Evolutionary conservation across 2,888 invertebrate genomes (phyloP), one percentile per base, ranked within the genome.

Genomic region (Diarsia brunnea): DNA sequence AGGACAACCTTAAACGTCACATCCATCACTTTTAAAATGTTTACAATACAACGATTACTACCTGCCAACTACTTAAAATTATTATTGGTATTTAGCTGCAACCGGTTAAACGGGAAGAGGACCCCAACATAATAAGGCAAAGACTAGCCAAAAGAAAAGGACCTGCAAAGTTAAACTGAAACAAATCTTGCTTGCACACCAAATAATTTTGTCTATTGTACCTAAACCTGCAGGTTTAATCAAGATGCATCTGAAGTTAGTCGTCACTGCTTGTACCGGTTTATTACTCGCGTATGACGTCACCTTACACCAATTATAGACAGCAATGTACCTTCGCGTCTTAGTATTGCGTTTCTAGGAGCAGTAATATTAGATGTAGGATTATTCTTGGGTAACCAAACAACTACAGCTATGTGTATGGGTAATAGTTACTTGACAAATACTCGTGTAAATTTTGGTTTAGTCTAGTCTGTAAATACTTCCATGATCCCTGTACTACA

Each of bases 191-290:
- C 4, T 27, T 19, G n/a, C 27, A 21, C 8, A 75, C 38, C 8
- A 5, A 75, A 31, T 27, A 38, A 4, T 68, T n/a, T 64, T 16
- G 38, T 38, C 21, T 64, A 31, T 12, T 14, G 43, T 78, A 78
- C 53, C 8, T 4, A 19, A 49, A 43, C 31, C 60, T 21, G 65
- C 31, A 78, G 19, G 51, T 69, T 83, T 82, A 83, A 83, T 79
- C 65, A 65, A 79, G 47, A 69, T 83, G 78, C 79, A 79, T 31
- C 60, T 61, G 24, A 65, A 78, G n/a, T 77, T 65, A 10, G 51
- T 60, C 38, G 38, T 53, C 47, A 38, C 27, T 64, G 27, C 8
- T 47, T 38, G 31, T 51, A 60, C 45, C 4, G 12, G 60, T 79
- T 69, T 47, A 78, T 69, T 69, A 53, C 65, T 65, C 43, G 31